phyloP scores from a whole-genome alignment of 1,140 invertebrate genomes.

The Drosophila asahinai region DNA sequence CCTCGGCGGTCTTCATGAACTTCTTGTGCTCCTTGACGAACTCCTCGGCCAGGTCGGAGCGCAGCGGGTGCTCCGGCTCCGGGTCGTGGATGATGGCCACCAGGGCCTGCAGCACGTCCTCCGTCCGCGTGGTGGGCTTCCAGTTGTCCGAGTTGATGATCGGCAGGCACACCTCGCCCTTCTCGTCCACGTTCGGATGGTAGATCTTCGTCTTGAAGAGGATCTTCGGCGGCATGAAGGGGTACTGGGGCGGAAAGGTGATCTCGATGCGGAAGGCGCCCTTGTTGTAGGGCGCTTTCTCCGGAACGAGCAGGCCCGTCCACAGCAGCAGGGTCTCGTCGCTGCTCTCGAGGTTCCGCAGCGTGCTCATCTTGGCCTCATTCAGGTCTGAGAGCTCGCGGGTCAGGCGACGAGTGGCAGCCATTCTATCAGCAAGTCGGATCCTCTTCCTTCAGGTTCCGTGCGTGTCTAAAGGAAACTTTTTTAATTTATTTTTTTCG shows the following conservation, averaged over 20 bases:
- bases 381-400: constrained; percentile 95
- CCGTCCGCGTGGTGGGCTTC: constrained; percentile 99
- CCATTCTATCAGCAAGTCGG: constrained; percentile 85
- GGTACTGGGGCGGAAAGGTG: constrained; percentile 99
- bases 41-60: constrained; percentile 98
- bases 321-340: constrained; percentile 97
- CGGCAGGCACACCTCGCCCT: constrained; percentile 98
- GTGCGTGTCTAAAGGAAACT: constrained; percentile 1
- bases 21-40: constrained; percentile 98
- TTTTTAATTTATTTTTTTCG: constrained; percentile 21
- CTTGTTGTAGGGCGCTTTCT: constrained; percentile 99
- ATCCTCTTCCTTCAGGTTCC: constrained; percentile 12
- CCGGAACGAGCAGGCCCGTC: constrained; percentile 96
- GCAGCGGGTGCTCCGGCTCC: constrained; percentile 98
- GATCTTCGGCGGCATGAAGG: constrained; percentile 99
- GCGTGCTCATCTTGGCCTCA: constrained; percentile 90
- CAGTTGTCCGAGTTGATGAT: constrained; percentile 99
- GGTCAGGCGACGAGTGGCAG: constrained; percentile 89
- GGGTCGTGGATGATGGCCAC: constrained; percentile 98
- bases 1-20: constrained; percentile 99
- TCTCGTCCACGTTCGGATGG: constrained; percentile 99
- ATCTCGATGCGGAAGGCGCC: constrained; percentile 99
- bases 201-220: constrained; percentile 99
- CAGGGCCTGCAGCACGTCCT: constrained; percentile 98
- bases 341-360: constrained; percentile 96